Conservation (phyloP, 1,140 invertebrate species). For the Carposina sasakii region DNA sequence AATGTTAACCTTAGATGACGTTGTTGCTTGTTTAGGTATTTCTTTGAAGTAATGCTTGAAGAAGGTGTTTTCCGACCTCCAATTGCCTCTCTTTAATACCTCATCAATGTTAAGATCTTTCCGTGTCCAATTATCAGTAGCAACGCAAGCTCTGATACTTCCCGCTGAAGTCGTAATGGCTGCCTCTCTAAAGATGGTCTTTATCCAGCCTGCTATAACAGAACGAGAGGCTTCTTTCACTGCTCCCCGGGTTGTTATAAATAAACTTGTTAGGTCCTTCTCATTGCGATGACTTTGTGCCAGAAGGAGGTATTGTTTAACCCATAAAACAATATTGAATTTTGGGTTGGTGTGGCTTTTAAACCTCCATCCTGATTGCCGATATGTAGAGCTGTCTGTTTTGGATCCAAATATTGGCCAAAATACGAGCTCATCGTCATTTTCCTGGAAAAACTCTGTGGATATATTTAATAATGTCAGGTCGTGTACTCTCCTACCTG, state of each 20-base stretch:
- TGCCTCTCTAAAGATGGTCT: not conserved
- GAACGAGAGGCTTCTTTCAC: conserved; percentile 2
- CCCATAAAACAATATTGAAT: not conserved
- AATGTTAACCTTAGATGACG: too few relatives aligned
- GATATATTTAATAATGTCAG: not conserved
- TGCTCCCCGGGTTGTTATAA: not conserved
- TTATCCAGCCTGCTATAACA: conserved; percentile 3
- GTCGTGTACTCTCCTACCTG: conserved; percentile 4
- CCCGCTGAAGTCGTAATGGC: not conserved
- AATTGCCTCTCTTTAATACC: not conserved
- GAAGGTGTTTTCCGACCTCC: not conserved
- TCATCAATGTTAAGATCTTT: not conserved
- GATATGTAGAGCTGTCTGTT: not conserved
- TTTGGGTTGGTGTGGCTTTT: not conserved
- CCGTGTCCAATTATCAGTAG: not conserved
- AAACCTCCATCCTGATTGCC: conserved; percentile 4
- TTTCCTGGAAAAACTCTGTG: not conserved
- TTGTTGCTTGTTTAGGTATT: too few relatives aligned
- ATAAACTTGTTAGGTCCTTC: not conserved
- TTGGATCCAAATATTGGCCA: conserved; percentile 9
- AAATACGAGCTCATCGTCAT: not conserved
- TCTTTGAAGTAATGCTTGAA: not conserved
- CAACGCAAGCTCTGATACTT: not conserved
- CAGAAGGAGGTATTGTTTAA: not conserved
- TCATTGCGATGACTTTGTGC: not conserved